Conservation (phyloP, 2,888 invertebrate species). For the Myopa tessellatipennis region DNA sequence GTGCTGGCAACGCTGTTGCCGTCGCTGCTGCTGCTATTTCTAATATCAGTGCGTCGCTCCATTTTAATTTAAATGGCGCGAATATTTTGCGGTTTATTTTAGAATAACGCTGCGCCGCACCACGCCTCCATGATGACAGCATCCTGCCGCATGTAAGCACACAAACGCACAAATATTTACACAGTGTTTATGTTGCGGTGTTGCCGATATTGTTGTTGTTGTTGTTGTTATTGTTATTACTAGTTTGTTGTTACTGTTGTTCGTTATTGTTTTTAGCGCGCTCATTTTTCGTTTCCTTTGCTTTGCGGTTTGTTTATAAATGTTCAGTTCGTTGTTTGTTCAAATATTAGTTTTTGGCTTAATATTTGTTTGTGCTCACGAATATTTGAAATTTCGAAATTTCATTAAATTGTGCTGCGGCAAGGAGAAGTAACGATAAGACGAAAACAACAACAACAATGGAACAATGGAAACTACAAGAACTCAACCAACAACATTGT, state of each 20-base stretch:
- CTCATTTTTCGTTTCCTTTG: too few relatives aligned
- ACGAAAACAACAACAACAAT: background rate
- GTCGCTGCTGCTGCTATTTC: background rate
- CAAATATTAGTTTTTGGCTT: background rate
- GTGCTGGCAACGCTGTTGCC: background rate
- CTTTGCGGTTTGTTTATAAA: background rate
- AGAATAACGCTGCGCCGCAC: background rate
- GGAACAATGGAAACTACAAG: background rate
- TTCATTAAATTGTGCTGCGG: background rate
- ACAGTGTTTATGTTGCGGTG: background rate
- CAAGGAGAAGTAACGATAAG: background rate
- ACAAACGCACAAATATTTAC: background rate
- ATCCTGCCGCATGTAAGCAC: background rate
- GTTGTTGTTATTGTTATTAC: background rate
- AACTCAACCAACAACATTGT: background rate
- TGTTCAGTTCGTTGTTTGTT: background rate
- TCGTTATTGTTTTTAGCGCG: too few relatives aligned
- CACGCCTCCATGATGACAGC: background rate
- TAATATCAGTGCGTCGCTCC: background rate
- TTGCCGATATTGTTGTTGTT: background rate
- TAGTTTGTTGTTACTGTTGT: too few relatives aligned
- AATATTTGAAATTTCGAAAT: background rate
- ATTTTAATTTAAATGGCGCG: background rate
- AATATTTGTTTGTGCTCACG: background rate
- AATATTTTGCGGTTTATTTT: constrained; percentile 1